Percentiles rank a stretch among this genome's conserved stretches.
Evolutionary conservation across 2,113 vertebrate genomes (phyloP).

Genomic region (Anoplopoma fimbria): DNA sequence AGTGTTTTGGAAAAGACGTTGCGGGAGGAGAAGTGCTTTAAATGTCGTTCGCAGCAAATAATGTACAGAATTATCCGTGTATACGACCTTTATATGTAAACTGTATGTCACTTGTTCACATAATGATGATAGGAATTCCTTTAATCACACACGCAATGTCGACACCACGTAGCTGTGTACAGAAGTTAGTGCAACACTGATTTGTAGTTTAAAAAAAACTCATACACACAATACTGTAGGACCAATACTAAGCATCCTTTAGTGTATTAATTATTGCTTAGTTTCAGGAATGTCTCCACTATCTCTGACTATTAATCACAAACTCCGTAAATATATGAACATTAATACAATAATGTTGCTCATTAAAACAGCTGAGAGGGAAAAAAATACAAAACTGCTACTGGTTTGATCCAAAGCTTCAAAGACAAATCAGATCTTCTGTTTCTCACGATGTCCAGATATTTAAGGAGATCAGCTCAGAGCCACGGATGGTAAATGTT

Average conservation of each 20-base stretch:
- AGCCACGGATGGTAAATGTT: not conserved
- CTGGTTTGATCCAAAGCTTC: constrained; percentile 29
- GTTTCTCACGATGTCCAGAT: constrained; percentile 25
- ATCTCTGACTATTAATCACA: not conserved
- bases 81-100: constrained; percentile 48
- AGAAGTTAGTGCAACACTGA: constrained; percentile 13
- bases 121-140: not conserved
- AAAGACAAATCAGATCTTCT: not conserved
- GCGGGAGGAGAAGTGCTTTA: constrained; percentile 55
- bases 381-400: not conserved
- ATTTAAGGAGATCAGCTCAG: constrained; percentile 14
- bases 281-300: not conserved
- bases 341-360: not conserved
- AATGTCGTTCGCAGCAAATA: constrained; percentile 67
- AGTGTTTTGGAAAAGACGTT: not conserved
- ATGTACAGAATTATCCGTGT: constrained; percentile 58
- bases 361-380: not conserved
- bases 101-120: constrained; percentile 15
- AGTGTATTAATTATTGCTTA: constrained; percentile 8
- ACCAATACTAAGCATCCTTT: constrained; percentile 16
- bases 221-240: not conserved
- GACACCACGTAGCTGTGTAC: constrained; percentile 11
- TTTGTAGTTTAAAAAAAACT: constrained; percentile 22
- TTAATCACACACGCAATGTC: constrained; percentile 13
- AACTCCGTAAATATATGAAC: constrained; percentile 20